Base-by-base conservation (phyloP, 2,113 vertebrate species). In the Apistogramma diplotaenia region DNA sequence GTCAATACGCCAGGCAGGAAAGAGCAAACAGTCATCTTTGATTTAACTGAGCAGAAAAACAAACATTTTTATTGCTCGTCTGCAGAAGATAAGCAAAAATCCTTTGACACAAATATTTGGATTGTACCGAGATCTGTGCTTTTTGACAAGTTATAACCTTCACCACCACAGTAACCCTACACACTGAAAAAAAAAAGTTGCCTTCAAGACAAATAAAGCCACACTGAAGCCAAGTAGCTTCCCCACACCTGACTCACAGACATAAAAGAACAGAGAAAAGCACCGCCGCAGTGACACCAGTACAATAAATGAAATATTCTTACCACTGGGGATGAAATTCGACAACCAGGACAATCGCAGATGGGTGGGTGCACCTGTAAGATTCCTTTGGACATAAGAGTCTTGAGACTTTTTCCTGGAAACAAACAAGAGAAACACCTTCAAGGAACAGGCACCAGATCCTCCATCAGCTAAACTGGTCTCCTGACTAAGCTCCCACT, bases 341-440 rank as follows among this genome's bases (percentile, higher is more conserved):
- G 97, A 94, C 98, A 99, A 90, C 98, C 98, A n/a, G 98, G 97
- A 91, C 98, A 99, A 93, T 99, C 98, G 94, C 98, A 99, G 96
- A 99, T 99, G 49, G 98, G 98, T 94, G 98, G 98, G 94, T 99
- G 98, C 95, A 99, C 98, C 96, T 99, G 98, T 96, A 99, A 98
- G 94, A 99, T 98, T 95, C 98, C 98, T 96, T 99, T 99, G 96
- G 98, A 99, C 98, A 99, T 99, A 90, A 99, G 98, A 92, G 98
- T 99, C 97, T 99, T 99, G 94, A 99, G 96, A 95, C 98, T 99
- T 96, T 99, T 99, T 89, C 98, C 98, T 99, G 94, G 15, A 84
- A 92, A 58, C 11, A 79, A 83, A 85, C 4, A 67, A 60, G 53
- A 56, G 40, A 77, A 18, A 55, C 21, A 31, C 23, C 43, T 67